Percentiles rank a stretch among this genome's conserved stretches.
Evolutionary conservation across 2,888 invertebrate genomes (phyloP).

Genomic region (Aporophyla lueneburgensis): DNA sequence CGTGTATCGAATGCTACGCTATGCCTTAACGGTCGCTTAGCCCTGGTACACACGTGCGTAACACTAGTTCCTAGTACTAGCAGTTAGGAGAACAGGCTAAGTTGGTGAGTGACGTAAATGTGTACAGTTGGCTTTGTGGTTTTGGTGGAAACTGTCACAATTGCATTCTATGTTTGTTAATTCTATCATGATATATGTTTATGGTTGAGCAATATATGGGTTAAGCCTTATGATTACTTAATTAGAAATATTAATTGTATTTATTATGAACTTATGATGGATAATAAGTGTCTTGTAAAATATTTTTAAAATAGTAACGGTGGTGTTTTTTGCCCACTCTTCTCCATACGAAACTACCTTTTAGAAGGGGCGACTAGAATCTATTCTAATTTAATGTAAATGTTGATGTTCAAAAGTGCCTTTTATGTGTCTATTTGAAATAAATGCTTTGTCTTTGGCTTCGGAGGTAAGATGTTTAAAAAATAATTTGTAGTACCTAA

Average conservation of each 20-base stretch:
- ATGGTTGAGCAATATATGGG: background rate
- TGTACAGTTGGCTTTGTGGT: slow-evolving; percentile 19
- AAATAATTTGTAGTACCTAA: background rate
- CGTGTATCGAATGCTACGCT: slow-evolving; percentile 80
- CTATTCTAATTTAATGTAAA: too few species aligned
- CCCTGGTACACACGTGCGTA: slow-evolving; percentile 61
- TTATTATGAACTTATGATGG: background rate
- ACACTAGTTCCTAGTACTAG: slow-evolving; percentile 53
- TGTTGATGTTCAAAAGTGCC: too few species aligned
- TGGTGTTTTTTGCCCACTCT: too few species aligned
- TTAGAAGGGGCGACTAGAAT: too few species aligned
- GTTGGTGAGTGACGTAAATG: slow-evolving; percentile 34
- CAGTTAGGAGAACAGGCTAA: slow-evolving; percentile 24
- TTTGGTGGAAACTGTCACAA: slow-evolving; percentile 29
- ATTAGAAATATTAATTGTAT: background rate
- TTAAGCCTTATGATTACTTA: background rate
- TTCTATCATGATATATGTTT: background rate
- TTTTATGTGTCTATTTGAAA: too few species aligned
- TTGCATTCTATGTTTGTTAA: background rate
- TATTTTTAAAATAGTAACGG: too few species aligned
- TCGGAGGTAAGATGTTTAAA: background rate
- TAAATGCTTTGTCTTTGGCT: too few species aligned
- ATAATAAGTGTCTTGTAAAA: background rate
- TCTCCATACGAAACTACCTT: too few species aligned
- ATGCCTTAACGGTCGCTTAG: slow-evolving; percentile 70